A percentile compares a stretch with the other conserved stretches of the same genome.
Evolutionary conservation across 2,888 invertebrate species (phyloP).

Genomic region (Spisula solida): DNA sequence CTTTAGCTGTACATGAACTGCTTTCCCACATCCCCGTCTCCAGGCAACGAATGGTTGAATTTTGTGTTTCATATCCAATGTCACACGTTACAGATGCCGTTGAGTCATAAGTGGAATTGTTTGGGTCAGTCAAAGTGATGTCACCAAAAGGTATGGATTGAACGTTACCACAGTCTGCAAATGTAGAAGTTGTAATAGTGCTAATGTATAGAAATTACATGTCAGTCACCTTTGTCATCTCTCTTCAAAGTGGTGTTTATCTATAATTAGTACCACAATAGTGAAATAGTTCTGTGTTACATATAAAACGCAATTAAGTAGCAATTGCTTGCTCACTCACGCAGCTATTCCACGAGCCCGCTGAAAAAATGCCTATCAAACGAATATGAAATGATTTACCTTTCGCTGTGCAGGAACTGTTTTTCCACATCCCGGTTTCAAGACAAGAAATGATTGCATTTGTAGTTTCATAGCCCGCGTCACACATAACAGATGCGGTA

Average conservation of each 20-base stretch:
- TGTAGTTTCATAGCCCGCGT: too few relatives aligned
- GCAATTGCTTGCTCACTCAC: too few relatives aligned
- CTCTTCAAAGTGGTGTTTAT: too few relatives aligned
- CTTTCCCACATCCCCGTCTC: constrained; percentile 13
- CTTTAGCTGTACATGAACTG: constrained; percentile 1
- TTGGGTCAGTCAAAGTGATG: neutral
- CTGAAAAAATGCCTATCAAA: too few relatives aligned
- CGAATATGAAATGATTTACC: neutral
- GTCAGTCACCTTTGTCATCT: too few relatives aligned
- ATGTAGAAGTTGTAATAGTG: neutral
- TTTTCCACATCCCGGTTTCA: constrained; percentile 15
- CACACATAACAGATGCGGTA: neutral
- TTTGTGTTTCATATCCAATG: neutral
- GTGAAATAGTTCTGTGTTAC: too few relatives aligned
- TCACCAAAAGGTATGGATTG: too few relatives aligned
- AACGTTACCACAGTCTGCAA: neutral
- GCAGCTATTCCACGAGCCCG: too few relatives aligned
- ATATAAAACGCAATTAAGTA: too few relatives aligned
- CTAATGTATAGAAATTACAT: neutral
- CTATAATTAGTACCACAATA: too few relatives aligned
- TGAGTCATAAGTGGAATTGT: neutral
- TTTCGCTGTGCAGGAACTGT: neutral
- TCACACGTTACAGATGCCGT: neutral
- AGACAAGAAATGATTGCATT: constrained; percentile 16
- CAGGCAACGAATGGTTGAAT: neutral